Evolutionary conservation across 2,113 vertebrate genomes (phyloP).

Genomic region (Nipponia nippon): DNA sequence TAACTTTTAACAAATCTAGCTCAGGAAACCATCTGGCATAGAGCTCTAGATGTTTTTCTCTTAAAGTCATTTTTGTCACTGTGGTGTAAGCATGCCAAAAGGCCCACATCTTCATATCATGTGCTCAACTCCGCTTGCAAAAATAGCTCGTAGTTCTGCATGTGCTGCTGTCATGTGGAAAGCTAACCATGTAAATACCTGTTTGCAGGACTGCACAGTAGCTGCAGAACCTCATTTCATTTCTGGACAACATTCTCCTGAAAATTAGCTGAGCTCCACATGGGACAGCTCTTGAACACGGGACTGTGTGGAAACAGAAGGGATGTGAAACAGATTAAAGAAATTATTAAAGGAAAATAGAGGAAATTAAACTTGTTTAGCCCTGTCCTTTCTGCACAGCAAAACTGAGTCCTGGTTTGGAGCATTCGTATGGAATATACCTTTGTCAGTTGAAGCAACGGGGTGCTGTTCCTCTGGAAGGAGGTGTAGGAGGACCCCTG

Average conservation of each 20-base stretch:
- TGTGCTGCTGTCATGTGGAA: background rate
- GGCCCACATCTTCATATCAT: background rate
- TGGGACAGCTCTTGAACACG: background rate
- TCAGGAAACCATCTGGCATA: background rate
- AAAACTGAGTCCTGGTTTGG: background rate
- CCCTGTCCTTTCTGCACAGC: background rate
- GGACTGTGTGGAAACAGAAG: background rate
- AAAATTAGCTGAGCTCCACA: background rate
- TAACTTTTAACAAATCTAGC: background rate
- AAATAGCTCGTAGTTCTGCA: background rate
- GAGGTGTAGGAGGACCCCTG: background rate
- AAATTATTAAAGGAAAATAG: background rate
- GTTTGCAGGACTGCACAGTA: background rate
- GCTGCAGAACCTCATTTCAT: background rate
- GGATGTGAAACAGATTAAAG: background rate
- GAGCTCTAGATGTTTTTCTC: background rate
- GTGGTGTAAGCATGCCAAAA: background rate
- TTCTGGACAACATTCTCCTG: background rate
- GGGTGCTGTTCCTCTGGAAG: background rate
- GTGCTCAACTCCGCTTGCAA: background rate
- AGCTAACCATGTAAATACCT: background rate
- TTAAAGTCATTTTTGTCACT: background rate
- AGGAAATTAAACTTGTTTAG: background rate
- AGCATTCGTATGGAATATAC: background rate
- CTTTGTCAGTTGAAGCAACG: background rate